Conservation (phyloP, 2,113 vertebrate species). For the Podarcis raffonei region DNA sequence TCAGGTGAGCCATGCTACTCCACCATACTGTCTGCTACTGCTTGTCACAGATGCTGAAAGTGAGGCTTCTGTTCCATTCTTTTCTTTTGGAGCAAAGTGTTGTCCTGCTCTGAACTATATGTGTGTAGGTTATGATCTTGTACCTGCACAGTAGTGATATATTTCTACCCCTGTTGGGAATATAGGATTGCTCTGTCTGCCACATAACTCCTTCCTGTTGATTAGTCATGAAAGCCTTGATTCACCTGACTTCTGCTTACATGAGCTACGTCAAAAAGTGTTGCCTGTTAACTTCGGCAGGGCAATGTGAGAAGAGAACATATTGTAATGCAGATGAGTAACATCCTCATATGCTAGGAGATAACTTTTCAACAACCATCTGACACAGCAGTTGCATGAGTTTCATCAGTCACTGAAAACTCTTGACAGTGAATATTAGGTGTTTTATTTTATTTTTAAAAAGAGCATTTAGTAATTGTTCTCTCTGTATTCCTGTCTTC, state of each 20-base stretch:
- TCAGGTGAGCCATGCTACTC: too few species aligned
- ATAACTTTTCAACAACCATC: background rate
- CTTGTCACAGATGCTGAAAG: background rate
- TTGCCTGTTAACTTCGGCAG: background rate
- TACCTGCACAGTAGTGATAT: background rate
- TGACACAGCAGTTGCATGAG: background rate
- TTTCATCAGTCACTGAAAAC: background rate
- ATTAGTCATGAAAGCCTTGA: background rate
- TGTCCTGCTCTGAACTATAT: background rate
- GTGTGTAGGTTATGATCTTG: background rate
- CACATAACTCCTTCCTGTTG: background rate
- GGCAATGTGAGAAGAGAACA: background rate
- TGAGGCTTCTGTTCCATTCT: background rate
- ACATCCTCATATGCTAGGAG: background rate
- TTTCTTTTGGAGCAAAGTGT: background rate
- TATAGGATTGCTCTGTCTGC: background rate
- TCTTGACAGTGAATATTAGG: background rate
- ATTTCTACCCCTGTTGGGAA: background rate
- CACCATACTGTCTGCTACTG: background rate
- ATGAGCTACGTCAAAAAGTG: background rate
- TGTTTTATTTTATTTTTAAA: background rate
- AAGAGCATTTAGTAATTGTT: background rate
- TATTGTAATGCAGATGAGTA: conserved; percentile 1
- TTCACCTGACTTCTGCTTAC: background rate
- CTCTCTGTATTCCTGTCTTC: background rate